Evolutionary conservation across 2,888 invertebrate species (phyloP).

Genomic region (Polydrusus pterygomalis): DNA sequence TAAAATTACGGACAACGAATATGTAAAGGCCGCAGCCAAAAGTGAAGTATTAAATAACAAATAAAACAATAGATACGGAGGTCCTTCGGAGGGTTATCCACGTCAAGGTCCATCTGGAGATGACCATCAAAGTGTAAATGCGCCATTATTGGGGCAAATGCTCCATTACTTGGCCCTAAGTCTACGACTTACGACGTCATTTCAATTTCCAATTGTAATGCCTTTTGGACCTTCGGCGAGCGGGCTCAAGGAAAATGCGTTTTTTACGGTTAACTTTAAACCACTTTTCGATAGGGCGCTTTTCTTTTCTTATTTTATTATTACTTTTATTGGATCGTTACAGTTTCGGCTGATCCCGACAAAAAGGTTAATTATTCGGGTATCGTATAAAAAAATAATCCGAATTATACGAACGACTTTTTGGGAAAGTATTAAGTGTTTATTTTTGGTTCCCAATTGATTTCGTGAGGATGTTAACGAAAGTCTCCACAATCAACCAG

Average conservation of each 20-base stretch:
- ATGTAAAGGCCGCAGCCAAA: too few relatives aligned
- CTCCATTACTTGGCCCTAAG: conserved; percentile 69
- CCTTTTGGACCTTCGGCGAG: conserved; percentile 61
- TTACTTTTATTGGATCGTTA: conserved; percentile 54
- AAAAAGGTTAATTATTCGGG: conserved; percentile 50
- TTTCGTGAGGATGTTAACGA: neutral
- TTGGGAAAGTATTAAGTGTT: neutral
- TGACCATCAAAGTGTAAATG: conserved; percentile 70
- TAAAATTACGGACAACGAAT: too few relatives aligned
- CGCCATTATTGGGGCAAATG: conserved; percentile 67
- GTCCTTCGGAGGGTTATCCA: conserved; percentile 53
- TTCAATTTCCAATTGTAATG: conserved; percentile 72
- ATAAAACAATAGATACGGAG: conserved; percentile 57
- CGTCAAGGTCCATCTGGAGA: conserved; percentile 63
- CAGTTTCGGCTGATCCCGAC: conserved; percentile 46
- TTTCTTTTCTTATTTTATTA: conserved; percentile 54
- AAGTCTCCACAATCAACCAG: too few relatives aligned
- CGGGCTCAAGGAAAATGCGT: conserved; percentile 54
- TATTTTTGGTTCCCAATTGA: neutral
- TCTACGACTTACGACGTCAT: conserved; percentile 69
- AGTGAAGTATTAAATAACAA: conserved; percentile 51
- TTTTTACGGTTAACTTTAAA: conserved; percentile 58
- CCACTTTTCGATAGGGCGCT: conserved; percentile 53
- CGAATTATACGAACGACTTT: conserved; percentile 46
- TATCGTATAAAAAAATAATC: conserved; percentile 50